Evolutionary conservation across 2,888 invertebrate species (phyloP), one percentile per base, ranked within the genome.

Genomic region (Andrena praecox): DNA sequence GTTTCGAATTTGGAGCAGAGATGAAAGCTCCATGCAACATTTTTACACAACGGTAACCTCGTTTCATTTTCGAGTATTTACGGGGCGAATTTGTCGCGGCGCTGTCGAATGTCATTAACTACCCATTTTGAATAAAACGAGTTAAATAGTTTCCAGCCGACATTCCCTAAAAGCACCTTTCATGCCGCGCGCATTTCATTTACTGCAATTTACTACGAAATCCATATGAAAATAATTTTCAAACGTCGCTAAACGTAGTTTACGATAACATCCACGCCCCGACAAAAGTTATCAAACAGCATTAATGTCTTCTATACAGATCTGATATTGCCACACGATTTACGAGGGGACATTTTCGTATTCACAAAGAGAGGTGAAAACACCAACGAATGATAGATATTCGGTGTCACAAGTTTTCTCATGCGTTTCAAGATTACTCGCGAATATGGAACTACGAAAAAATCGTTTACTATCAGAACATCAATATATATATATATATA

Each of bases 181-280:
- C 73, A 69, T 52, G 59, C 68, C 68, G 27, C 80, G 80, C 64
- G 29, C 69, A 73, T 80, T 81, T 80, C 80, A 81, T 73, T 81
- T 74, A 59, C 73, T 81, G 80, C 80, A 72, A 80, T 81, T 80
- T 81, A 69, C 67, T 74, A 73, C 64, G 60, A 74, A 81, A 81
- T 78, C 80, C 80, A 68, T 79, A 79, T 63, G 80, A 80, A 79
- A 80, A 79, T 80, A 63, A 80, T 79, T 80, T 79, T 80, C 80
- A 80, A 80, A 80, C 80, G 67, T 79, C 50, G 80, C 67, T 79
- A 72, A 80, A 80, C 67, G 79, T 71, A 80, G 79, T 80, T 80
- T 80, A 79, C 67, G 79, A 72, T 79, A 78, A 80, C 79, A 80
- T 71, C 54, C 62, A 6, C 52, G 42, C 64, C 24, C 33, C 71